Base-by-base conservation (phyloP, 2,888 invertebrate genomes). In the Mesorhabditis spiculigera region DNA sequence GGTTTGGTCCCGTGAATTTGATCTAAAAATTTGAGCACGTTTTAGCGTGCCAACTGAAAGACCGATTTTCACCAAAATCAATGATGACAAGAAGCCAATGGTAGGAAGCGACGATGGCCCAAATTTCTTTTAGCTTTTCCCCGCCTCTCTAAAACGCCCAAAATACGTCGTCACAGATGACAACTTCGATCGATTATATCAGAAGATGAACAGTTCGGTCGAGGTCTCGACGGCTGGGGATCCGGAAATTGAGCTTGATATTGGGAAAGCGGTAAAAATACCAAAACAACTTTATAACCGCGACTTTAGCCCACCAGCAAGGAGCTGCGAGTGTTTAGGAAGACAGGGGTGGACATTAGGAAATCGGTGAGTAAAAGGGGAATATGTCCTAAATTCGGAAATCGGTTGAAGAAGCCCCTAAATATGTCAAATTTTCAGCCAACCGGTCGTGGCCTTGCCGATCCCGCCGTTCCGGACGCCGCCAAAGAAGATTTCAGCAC, bases 141-240 rank as follows among this genome's bases (percentile, higher is more conserved):
- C 58, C 10, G 58, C 10, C n/a, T 50, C 58, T 50, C n/a, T 50
- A n/a, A 50, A 50, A 50, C 8, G 58, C 8, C 58, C 58, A 10
- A 50, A 50, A n/a, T 50, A 50, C 58, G n/a, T 50, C n/a, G 58
- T 50, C n/a, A 50, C 58, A 13, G 58, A 50, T 50, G 58, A 50
- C n/a, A 50, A 50, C 3, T 50, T 50, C n/a, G 58, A 50, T 50
- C 58, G 58, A 50, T 50, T 50, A n/a, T 50, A 50, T 50, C 58
- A 50, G 58, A 50, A 50, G n/a, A 50, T 50, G 58, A 50, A 50
- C 58, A n/a, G n/a, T 2, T 50, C 58, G 58, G 58, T 50, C 1
- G 8, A 10, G 58, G n/a, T 50, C 58, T 13, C 8, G 1, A n/a
- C 10, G n/a, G 58, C 8, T 13, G 58, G n/a, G n/a, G 58, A 50